Evolutionary conservation across 1,140 invertebrate genomes (phyloP).

Genomic region (Cydia splendana): DNA sequence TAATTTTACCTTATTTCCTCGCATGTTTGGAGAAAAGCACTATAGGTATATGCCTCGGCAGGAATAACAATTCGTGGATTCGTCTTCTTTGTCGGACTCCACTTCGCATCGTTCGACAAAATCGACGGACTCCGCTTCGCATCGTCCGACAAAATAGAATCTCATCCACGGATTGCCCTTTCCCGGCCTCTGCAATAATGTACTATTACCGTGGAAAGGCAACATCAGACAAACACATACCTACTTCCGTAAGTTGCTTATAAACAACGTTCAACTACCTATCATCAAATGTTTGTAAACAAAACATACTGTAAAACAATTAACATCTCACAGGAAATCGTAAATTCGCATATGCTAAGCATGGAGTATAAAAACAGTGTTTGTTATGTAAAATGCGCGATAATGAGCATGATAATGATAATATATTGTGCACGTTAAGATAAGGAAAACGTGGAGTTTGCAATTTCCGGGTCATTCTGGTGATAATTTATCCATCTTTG

Average conservation of each 20-base stretch:
- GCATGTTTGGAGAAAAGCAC: no score
- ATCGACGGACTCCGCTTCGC: no score
- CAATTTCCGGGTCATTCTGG: not conserved
- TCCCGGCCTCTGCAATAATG: no score
- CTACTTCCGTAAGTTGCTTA: not conserved
- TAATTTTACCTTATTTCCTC: no score
- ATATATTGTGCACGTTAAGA: slow-evolving; percentile 18
- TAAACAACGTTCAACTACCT: not conserved
- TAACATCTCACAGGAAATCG: not conserved
- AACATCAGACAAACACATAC: no score
- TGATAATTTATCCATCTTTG: not conserved
- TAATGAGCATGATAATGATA: slow-evolving; percentile 5
- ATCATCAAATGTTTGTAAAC: slow-evolving; percentile 8
- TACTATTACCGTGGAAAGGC: no score
- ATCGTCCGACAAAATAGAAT: no score
- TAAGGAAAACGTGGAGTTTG: slow-evolving; percentile 20
- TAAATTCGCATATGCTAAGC: slow-evolving; percentile 6
- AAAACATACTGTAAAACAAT: not conserved
- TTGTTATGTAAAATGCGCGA: slow-evolving; percentile 6
- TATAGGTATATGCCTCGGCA: no score
- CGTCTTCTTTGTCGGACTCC: no score
- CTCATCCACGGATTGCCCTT: no score
- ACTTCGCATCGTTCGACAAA: no score
- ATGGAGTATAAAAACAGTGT: not conserved
- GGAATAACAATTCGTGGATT: no score